These are phyloP conservation scores for Drosophila baimaii DNA, from an alignment of 1,140 invertebrate species.

Conservation along the genomic window DNA sequence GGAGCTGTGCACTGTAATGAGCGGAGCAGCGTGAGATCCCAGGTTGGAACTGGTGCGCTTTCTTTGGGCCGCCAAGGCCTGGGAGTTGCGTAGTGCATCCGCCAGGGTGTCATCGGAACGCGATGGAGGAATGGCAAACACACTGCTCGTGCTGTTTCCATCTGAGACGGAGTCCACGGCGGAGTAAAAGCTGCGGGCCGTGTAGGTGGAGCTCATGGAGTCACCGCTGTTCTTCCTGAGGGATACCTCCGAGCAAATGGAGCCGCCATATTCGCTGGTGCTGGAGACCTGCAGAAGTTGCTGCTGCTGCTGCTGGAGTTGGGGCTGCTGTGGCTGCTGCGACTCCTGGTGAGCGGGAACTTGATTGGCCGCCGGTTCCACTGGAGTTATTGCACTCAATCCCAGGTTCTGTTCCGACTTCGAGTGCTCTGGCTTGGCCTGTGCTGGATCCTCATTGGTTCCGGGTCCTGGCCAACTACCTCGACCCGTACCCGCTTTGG, in stretches of 20 bases:
- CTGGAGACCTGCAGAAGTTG: constrained; percentile 85
- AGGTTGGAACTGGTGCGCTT: constrained; percentile 85
- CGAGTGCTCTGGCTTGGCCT: constrained; percentile 88
- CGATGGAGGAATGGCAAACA: constrained; percentile 88
- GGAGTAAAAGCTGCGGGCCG: constrained; percentile 76
- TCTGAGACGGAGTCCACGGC: constrained; percentile 62
- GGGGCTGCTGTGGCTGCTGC: constrained; percentile 35
- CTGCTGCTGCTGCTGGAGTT: constrained; percentile 81
- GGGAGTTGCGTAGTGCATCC: constrained; percentile 84
- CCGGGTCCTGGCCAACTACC: constrained; percentile 93
- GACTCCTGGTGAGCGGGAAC: constrained; percentile 20
- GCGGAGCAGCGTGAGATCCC: constrained; percentile 51
- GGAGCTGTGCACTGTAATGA: constrained; percentile 71
- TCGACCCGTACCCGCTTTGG: constrained; percentile 90
- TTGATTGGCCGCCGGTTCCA: constrained; percentile 18
- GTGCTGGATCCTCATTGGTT: constrained; percentile 84
- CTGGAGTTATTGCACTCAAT: constrained; percentile 78
- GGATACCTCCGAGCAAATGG: constrained; percentile 85
- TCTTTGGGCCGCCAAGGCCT: constrained; percentile 64
- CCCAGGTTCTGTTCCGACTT: constrained; percentile 93
- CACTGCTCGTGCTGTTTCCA: constrained; percentile 66
- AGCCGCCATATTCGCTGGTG: constrained; percentile 74
- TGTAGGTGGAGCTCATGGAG: constrained; percentile 82
- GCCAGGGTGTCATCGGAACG: constrained; percentile 91
- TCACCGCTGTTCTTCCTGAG: constrained; percentile 88